phyloP scores from a whole-genome alignment of 92 coral and sea anemone species.

The Palythoa caribaeorum region DNA sequence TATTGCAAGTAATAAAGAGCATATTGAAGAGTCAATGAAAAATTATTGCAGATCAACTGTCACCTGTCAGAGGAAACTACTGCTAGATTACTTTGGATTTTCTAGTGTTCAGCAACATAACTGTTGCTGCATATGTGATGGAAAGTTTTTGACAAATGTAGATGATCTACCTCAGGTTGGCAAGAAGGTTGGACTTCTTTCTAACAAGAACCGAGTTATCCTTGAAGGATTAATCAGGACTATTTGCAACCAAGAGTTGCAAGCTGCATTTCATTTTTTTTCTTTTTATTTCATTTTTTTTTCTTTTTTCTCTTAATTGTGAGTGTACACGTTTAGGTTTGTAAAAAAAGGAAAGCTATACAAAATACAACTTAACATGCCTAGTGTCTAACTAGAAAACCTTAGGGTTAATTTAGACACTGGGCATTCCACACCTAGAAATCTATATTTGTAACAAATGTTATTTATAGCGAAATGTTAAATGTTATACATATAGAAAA shows the following conservation, averaged over 20 bases:
- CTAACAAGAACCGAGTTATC: conserved; percentile 43
- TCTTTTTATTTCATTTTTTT: too few species aligned
- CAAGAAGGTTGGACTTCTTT: conserved; percentile 36
- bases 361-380: too few species aligned
- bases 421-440: too few species aligned
- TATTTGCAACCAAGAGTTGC: conserved; percentile 9
- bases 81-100: conserved; percentile 69
- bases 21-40: conserved; percentile 65
- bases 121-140: conserved; percentile 79
- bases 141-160: conserved; percentile 27
- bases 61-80: conserved; percentile 61
- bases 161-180: conserved; percentile 8
- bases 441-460: too few species aligned
- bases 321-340: too few species aligned
- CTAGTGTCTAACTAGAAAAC: too few species aligned
- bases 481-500: too few species aligned
- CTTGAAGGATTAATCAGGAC: conserved; percentile 53
- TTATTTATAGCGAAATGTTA: too few species aligned
- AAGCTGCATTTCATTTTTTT: neutral
- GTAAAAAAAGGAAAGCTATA: too few species aligned
- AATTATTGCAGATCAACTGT: conserved; percentile 56
- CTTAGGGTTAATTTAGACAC: too few species aligned
- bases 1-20: conserved; percentile 54
- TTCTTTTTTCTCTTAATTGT: too few species aligned
- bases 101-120: conserved; percentile 48